phyloP scores from a whole-genome alignment of 2,888 invertebrate species.

The Dasypogon diadema region DNA sequence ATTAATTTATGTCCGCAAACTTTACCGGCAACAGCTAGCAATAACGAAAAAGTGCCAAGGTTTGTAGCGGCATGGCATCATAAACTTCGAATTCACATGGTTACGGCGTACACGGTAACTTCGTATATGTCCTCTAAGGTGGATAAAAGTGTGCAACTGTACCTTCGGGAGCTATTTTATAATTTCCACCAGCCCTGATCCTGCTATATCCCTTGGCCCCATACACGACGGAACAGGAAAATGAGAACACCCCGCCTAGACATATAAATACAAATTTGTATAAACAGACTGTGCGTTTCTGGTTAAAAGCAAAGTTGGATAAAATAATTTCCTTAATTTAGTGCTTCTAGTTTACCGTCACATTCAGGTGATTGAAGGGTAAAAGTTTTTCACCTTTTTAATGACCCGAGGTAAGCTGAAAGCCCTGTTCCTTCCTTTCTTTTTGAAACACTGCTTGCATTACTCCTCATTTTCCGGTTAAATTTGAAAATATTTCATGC shows the following conservation, averaged over 20 bases:
- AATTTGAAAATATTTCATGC: background rate
- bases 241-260: constrained; percentile 35
- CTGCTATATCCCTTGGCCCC: no score
- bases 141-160: constrained; percentile 49
- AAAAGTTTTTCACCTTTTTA: constrained; percentile 28
- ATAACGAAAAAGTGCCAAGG: constrained; percentile 49
- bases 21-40: constrained; percentile 54
- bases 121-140: constrained; percentile 43
- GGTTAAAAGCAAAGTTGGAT: constrained; percentile 56
- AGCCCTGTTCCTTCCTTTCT: background rate
- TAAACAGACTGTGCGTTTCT: constrained; percentile 54
- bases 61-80: constrained; percentile 44
- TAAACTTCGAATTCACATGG: constrained; percentile 48
- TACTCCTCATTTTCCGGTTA: background rate
- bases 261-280: constrained; percentile 56
- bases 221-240: constrained; percentile 26
- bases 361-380: constrained; percentile 48
- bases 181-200: constrained; percentile 26
- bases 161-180: constrained; percentile 47
- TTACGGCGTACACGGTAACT: constrained; percentile 15
- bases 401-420: constrained; percentile 19
- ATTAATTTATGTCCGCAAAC: constrained; percentile 56
- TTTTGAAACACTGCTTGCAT: background rate
- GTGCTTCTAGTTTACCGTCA: constrained; percentile 43
- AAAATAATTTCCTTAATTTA: constrained; percentile 55